Percentiles rank a stretch among this genome's conserved stretches.
phyloP scores from a whole-genome alignment of 35 echinoderm and acorn worm species.

The Apostichopus japonicus region DNA sequence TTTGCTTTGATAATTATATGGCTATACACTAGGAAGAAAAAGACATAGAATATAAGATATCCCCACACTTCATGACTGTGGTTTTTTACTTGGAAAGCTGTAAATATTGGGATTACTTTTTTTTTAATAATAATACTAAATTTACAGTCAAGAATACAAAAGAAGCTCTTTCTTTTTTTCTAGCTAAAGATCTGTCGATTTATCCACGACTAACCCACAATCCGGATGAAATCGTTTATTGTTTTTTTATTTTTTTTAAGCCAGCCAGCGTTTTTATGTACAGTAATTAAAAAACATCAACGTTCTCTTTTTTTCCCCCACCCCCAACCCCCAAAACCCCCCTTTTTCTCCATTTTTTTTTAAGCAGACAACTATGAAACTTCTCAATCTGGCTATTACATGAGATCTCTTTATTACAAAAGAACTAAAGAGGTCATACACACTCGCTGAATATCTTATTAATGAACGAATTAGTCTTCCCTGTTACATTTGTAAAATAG shows the following conservation, averaged over 20 bases:
- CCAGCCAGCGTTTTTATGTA: background rate
- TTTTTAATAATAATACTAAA: background rate
- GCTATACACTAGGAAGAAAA: too few relatives aligned
- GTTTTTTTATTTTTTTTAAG: background rate
- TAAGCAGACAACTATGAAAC: too few relatives aligned
- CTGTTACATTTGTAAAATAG: too few relatives aligned
- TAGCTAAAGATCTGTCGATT: background rate
- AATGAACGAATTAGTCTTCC: too few relatives aligned
- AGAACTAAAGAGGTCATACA: too few relatives aligned
- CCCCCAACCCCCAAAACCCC: too few relatives aligned
- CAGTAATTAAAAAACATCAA: background rate
- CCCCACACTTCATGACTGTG: background rate
- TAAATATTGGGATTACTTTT: background rate
- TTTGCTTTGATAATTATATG: too few relatives aligned
- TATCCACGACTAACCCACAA: background rate
- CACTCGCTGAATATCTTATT: too few relatives aligned
- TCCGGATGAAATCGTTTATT: background rate
- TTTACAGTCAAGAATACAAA: slow-evolving; percentile 8
- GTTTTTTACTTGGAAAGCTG: background rate
- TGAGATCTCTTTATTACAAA: too few relatives aligned
- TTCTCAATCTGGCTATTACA: too few relatives aligned
- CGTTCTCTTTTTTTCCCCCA: background rate
- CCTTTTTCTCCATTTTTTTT: too few relatives aligned
- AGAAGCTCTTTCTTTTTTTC: background rate
- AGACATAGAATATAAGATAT: too few relatives aligned